A percentile compares a stretch with the other conserved stretches of the same genome.
phyloP scores from a whole-genome alignment of 2,797 vertebrate species.

The Columba guinea region DNA sequence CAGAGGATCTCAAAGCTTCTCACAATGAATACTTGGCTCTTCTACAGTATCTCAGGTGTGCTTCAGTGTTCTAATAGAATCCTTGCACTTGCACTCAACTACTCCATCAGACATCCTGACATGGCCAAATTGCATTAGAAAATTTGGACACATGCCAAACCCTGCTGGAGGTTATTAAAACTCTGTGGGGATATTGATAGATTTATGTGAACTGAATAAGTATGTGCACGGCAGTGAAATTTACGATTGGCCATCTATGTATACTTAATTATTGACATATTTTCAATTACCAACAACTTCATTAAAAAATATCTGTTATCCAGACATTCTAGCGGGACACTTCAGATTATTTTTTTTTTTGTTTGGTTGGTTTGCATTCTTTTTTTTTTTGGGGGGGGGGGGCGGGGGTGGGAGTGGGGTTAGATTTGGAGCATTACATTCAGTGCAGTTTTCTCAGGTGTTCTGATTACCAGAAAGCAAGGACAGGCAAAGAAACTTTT shows the following conservation, averaged over 20 bases:
- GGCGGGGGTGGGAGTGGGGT: too few species aligned
- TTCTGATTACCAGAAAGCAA: background rate
- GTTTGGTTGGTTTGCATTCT: background rate
- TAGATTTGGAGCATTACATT: background rate
- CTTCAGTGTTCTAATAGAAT: background rate
- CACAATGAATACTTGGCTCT: background rate
- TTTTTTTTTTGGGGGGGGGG: background rate
- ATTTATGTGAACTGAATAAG: background rate
- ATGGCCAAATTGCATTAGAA: background rate
- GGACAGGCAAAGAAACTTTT: slow-evolving; percentile 5
- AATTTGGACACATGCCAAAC: background rate
- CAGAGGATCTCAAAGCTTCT: background rate
- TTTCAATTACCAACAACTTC: background rate
- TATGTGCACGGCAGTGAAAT: background rate
- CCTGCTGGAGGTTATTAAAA: background rate
- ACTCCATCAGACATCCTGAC: background rate
- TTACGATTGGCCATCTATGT: background rate
- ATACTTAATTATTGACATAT: background rate
- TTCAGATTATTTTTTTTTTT: background rate
- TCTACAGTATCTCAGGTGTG: background rate
- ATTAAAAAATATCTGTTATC: background rate
- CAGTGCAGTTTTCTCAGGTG: background rate
- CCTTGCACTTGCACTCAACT: background rate
- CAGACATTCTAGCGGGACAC: background rate
- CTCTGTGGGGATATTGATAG: background rate